Percentiles rank a stretch among this genome's conserved stretches.
These are phyloP conservation scores for Formica aserva DNA, from an alignment of 2,888 invertebrate species.

Conservation along the genomic window DNA sequence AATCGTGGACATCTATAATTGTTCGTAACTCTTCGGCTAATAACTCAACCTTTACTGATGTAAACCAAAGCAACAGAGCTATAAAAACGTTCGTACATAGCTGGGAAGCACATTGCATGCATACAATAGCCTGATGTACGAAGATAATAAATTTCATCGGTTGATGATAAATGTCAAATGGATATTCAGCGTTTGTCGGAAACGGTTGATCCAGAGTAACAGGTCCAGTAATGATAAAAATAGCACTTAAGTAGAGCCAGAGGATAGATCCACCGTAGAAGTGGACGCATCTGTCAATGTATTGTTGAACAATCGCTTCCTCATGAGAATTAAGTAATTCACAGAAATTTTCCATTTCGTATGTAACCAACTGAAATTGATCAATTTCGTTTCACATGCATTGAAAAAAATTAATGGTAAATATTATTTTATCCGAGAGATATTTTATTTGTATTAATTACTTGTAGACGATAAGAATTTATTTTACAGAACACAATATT, in stretches of 20 bases:
- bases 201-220: constrained; percentile 70
- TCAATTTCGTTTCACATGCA: neutral
- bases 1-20: constrained; percentile 21
- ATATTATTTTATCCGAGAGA: neutral
- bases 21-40: constrained; percentile 58
- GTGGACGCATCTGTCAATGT: constrained; percentile 71
- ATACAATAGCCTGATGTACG: constrained; percentile 68
- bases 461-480: constrained; percentile 59
- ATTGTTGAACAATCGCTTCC: constrained; percentile 69
- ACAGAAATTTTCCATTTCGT: constrained; percentile 43
- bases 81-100: constrained; percentile 70
- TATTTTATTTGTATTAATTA: constrained; percentile 29
- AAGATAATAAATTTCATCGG: constrained; percentile 66
- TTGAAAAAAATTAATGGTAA: neutral
- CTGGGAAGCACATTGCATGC: constrained; percentile 65
- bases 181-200: constrained; percentile 79
- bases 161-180: constrained; percentile 71
- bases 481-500: constrained; percentile 54
- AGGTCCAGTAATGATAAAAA: constrained; percentile 70
- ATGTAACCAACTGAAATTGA: constrained; percentile 26
- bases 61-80: constrained; percentile 75
- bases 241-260: constrained; percentile 66
- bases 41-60: constrained; percentile 72
- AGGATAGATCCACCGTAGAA: constrained; percentile 73
- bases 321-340: constrained; percentile 62